A percentile compares a stretch with the other conserved stretches of the same genome.
Conservation (phyloP, 2,888 invertebrate genomes). For the Melanotus villosus region DNA sequence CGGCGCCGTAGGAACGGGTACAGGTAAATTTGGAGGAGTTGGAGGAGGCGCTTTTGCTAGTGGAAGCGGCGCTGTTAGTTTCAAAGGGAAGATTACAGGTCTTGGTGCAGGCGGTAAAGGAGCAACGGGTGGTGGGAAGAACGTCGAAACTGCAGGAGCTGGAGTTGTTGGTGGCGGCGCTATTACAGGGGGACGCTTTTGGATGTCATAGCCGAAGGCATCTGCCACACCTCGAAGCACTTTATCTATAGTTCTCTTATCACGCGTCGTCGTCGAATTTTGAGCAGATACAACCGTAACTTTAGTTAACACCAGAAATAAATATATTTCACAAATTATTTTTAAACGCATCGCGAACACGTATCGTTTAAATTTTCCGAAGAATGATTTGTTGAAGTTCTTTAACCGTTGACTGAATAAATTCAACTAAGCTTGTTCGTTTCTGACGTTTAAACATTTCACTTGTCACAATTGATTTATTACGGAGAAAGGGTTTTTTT, state of each 20-base stretch:
- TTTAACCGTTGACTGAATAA: slow-evolving; percentile 53
- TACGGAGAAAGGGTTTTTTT: slow-evolving; percentile 61
- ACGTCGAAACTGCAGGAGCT: slow-evolving; percentile 56
- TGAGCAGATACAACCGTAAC: background rate
- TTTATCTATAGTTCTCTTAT: slow-evolving; percentile 65
- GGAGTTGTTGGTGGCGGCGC: slow-evolving; percentile 49
- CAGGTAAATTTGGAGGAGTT: no score
- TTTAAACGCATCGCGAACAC: slow-evolving; percentile 25
- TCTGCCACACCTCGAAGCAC: slow-evolving; percentile 64
- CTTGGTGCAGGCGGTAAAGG: slow-evolving; percentile 54
- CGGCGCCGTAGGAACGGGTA: no score
- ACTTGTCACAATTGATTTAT: slow-evolving; percentile 61
- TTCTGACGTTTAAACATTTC: slow-evolving; percentile 57
- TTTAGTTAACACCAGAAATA: slow-evolving; percentile 21
- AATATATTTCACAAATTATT: slow-evolving; percentile 11
- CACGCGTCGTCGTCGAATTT: slow-evolving; percentile 41
- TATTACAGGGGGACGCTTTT: slow-evolving; percentile 63
- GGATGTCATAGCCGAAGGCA: slow-evolving; percentile 66
- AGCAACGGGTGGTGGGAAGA: slow-evolving; percentile 60
- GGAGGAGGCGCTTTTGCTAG: slow-evolving; percentile 49
- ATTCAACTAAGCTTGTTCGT: slow-evolving; percentile 55
- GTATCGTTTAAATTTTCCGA: slow-evolving; percentile 19
- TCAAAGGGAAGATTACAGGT: background rate
- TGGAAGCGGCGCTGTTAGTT: background rate
- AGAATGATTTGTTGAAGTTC: slow-evolving; percentile 37